Percentiles rank a stretch among this genome's conserved stretches.
Evolutionary conservation across 2,888 invertebrate species (phyloP).

Genomic region (Brenthis ino): DNA sequence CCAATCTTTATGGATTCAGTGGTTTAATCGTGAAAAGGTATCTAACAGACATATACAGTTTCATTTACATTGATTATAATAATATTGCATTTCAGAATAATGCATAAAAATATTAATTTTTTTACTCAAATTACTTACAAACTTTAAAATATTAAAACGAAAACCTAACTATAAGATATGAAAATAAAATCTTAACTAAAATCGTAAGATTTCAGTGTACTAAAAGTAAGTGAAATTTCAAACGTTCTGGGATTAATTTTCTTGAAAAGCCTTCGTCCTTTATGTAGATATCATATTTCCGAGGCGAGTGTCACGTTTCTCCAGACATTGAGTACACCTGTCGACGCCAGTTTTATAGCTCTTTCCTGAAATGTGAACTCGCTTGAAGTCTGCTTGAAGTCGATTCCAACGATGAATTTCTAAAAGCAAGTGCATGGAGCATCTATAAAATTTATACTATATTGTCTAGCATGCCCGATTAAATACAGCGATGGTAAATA

Average conservation of each 20-base stretch:
- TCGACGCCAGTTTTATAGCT: conserved; percentile 43
- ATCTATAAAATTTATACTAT: conserved; percentile 15
- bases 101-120: no score
- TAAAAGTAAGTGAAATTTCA: conserved; percentile 29
- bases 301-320: conserved; percentile 38
- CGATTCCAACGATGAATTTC: conserved; percentile 39
- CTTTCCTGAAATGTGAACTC: conserved; percentile 40
- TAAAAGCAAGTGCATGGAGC: conserved; percentile 25
- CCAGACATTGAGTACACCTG: conserved; percentile 43
- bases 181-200: no score
- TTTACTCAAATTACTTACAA: no score
- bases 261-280: conserved; percentile 31
- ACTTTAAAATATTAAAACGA: no score
- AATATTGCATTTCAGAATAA: no score
- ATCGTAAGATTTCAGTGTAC: conserved; percentile 13
- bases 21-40: no score
- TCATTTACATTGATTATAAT: no score
- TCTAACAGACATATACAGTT: no score
- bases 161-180: no score
- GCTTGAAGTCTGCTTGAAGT: conserved; percentile 38
- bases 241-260: conserved; percentile 31
- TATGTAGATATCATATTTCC: conserved; percentile 41
- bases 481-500: conserved; percentile 7
- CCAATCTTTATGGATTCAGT: no score
- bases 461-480: conserved; percentile 1